Base-by-base conservation (phyloP, 2,888 invertebrate species). In the Himalopsyche japonica region DNA sequence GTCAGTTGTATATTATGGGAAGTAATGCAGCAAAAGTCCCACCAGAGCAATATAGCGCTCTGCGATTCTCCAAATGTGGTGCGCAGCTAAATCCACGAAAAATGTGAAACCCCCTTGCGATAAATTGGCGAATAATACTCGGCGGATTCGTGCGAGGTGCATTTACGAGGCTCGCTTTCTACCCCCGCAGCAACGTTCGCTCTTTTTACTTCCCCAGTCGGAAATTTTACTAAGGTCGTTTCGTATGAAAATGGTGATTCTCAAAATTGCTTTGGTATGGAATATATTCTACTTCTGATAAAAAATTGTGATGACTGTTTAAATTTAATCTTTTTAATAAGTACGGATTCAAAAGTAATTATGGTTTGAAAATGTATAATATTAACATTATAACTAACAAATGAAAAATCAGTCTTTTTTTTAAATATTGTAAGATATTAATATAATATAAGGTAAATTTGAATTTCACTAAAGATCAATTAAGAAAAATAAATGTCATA, bases 41-140 rank as follows among this genome's bases (percentile, higher is more conserved):
- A 20, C 57, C 8, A 57, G 57, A 7, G 57, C 57, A 57, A 57
- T 57, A 57, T 24, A 57, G 57, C 15, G 57, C 20, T 24, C n/a
- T 57, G 24, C 57, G 57, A 57, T 57, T n/a, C 57, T 24, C 20
- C 18, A 34, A 76, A 76, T 76, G 76, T 76, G 76, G 32, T 76
- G 76, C 76, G 76, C 32, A 76, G 34, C 30, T 76, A 76, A 76
- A 76, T 76, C 76, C 76, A 76, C 76, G 57, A 81, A 81, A 81
- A 70, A 81, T 81, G 81, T 64, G 76, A 76, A 70, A 81, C 81
- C 76, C 12, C 32, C 48, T 30, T 57, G 81, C 81, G 20, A 81
- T 81, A 81, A 81, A 64, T 81, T 81, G 18, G 57, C 18, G 64
- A 18, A 18, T 81, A 32, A 81, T 30, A 57, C 57, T 57, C 57